phyloP scores from a whole-genome alignment of 2,888 invertebrate species.

The Lobophora halterata region DNA sequence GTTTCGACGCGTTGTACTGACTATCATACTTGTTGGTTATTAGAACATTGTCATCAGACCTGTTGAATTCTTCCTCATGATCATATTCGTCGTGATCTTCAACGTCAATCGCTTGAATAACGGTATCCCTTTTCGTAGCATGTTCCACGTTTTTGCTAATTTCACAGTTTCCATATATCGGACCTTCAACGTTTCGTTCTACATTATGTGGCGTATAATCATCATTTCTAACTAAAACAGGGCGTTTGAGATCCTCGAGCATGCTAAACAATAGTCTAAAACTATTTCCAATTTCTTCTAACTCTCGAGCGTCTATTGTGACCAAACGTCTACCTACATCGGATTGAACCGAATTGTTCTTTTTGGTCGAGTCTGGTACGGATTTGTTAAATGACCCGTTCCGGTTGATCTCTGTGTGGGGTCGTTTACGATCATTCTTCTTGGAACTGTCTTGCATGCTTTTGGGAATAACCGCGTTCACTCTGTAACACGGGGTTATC shows the following conservation, averaged over 20 bases:
- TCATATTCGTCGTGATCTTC: constrained; percentile 20
- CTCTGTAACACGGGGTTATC: constrained; percentile 48
- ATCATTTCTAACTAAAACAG: constrained; percentile 15
- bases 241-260: constrained; percentile 43
- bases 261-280: constrained; percentile 47
- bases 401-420: constrained; percentile 29
- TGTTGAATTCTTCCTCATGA: constrained; percentile 39
- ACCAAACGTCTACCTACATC: constrained; percentile 28
- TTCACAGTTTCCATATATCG: too few relatives aligned
- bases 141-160: constrained; percentile 7
- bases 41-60: constrained; percentile 50
- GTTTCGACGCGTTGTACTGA: constrained; percentile 18
- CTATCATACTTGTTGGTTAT: constrained; percentile 50
- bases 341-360: constrained; percentile 31
- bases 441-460: constrained; percentile 36
- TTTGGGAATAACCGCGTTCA: constrained; percentile 48
- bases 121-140: constrained; percentile 2
- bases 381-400: constrained; percentile 39
- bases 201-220: neutral
- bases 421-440: constrained; percentile 38
- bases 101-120: constrained; percentile 15
- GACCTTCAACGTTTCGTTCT: constrained; percentile 8
- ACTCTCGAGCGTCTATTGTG: constrained; percentile 36
- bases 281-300: constrained; percentile 44
- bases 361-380: constrained; percentile 49